phyloP scores from a whole-genome alignment of 2,888 invertebrate species.

The Drosophila atroscutellata region DNA sequence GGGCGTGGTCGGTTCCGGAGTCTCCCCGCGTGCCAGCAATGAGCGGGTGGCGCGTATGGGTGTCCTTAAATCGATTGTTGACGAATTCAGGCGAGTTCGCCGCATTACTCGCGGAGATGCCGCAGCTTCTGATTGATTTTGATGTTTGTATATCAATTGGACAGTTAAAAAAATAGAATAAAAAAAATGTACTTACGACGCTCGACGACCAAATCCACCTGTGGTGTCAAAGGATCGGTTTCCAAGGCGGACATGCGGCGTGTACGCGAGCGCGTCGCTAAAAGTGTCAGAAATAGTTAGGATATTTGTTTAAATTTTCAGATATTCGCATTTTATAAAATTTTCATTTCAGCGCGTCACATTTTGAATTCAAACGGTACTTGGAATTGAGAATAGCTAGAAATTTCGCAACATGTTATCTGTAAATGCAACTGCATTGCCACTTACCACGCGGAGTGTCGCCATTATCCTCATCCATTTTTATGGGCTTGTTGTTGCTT shows the following conservation, averaged over 20 bases:
- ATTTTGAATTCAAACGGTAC: slow-evolving; percentile 61
- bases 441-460: slow-evolving; percentile 49
- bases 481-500: neutral
- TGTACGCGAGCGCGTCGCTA: slow-evolving; percentile 61
- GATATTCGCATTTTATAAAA: neutral
- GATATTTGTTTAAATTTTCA: neutral
- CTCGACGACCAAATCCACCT: slow-evolving; percentile 46
- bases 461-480: slow-evolving; percentile 46
- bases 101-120: slow-evolving; percentile 68
- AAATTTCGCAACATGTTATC: neutral
- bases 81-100: slow-evolving; percentile 62
- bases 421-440: neutral
- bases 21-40: slow-evolving; percentile 51
- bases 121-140: slow-evolving; percentile 3
- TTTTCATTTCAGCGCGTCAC: slow-evolving; percentile 12
- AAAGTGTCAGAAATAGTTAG: neutral
- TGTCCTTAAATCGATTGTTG: slow-evolving; percentile 58
- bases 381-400: neutral
- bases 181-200: slow-evolving; percentile 40
- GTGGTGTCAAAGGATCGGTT: slow-evolving; percentile 54
- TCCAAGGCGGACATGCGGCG: slow-evolving; percentile 61
- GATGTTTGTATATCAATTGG: neutral
- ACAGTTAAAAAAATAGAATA: neutral
- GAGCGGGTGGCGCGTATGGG: slow-evolving; percentile 66
- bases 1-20: slow-evolving; percentile 51